Evolutionary conservation across 1,140 invertebrate genomes (phyloP).

Genomic region (Homarus americanus): DNA sequence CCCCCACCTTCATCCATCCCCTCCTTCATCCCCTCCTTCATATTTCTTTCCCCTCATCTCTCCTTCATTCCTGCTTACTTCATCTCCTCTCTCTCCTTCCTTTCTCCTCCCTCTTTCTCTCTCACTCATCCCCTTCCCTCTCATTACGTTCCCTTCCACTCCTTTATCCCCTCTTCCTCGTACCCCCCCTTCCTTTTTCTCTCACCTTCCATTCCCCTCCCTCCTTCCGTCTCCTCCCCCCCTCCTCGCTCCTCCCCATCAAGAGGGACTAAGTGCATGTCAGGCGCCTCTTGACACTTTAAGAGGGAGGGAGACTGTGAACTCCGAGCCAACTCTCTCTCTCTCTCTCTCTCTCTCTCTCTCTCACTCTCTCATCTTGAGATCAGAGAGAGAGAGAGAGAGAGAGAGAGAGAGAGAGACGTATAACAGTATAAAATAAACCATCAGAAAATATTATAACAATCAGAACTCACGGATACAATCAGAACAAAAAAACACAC

Average conservation of each 20-base stretch:
- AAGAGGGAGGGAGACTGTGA: too few relatives aligned
- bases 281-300: slow-evolving; percentile 23
- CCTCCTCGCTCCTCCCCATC: not conserved
- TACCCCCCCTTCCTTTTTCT: too few relatives aligned
- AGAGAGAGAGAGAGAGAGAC: too few relatives aligned
- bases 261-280: not conserved
- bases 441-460: not conserved
- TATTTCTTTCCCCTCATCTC: not conserved
- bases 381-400: too few relatives aligned
- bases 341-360: not conserved
- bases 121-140: too few relatives aligned
- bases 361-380: not conserved
- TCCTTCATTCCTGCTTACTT: not conserved
- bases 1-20: too few relatives aligned
- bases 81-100: not conserved
- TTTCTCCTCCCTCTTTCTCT: not conserved
- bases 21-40: too few relatives aligned
- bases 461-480: not conserved
- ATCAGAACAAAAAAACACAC: not conserved
- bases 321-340: too few relatives aligned
- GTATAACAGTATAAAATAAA: not conserved
- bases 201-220: too few relatives aligned
- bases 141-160: not conserved
- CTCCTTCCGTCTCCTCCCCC: too few relatives aligned
- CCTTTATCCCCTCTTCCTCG: too few relatives aligned